phyloP scores from a whole-genome alignment of 2,113 vertebrate genomes.

The Neomonachus schauinslandi region DNA sequence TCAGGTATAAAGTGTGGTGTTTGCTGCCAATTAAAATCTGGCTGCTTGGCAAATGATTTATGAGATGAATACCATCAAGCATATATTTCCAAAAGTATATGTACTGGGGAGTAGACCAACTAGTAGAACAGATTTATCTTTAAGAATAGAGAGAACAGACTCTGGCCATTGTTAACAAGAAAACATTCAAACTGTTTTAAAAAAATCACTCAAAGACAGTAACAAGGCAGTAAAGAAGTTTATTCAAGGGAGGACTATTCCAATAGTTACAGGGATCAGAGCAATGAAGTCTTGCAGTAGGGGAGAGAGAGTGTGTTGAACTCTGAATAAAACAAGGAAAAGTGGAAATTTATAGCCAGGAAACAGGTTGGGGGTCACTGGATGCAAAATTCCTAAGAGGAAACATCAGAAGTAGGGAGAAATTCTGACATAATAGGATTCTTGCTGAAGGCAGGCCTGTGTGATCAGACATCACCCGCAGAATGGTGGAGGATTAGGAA shows the following conservation, averaged over 20 bases:
- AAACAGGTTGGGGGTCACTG: background rate
- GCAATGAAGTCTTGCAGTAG: background rate
- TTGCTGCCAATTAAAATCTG: slow-evolving; percentile 45
- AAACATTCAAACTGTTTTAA: background rate
- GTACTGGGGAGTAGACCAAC: background rate
- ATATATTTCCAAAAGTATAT: background rate
- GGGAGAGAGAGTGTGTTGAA: background rate
- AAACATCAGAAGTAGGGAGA: background rate
- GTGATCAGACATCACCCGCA: background rate
- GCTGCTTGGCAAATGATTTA: background rate
- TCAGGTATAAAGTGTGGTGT: background rate
- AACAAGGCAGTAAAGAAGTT: background rate
- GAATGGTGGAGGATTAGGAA: background rate
- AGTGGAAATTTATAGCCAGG: background rate
- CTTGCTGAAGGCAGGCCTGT: too few relatives aligned
- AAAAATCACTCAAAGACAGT: background rate
- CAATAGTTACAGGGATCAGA: background rate
- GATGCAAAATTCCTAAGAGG: background rate
- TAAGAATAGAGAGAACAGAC: background rate
- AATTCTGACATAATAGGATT: background rate
- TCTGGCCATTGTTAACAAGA: background rate
- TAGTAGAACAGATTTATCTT: background rate
- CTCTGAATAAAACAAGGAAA: background rate
- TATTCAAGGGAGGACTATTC: background rate
- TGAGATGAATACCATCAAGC: background rate